Conservation (phyloP, 2,113 vertebrate species). For the Sisor rabdophorus region DNA sequence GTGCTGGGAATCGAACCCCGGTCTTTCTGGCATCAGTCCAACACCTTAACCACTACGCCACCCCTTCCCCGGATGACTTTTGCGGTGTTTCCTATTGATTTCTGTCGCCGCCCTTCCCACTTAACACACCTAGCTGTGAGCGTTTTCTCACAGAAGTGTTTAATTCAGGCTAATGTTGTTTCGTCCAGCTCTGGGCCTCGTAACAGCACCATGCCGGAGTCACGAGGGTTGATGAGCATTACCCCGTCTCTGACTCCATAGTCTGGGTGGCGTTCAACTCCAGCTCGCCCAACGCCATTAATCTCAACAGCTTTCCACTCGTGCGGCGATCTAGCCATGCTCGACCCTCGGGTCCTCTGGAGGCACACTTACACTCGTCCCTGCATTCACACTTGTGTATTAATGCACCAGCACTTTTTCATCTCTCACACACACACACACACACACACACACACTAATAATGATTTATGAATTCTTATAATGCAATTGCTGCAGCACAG, state of each 20-base stretch:
- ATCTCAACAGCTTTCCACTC: conserved; percentile 34
- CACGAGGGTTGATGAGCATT: neutral
- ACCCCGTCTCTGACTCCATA: conserved; percentile 7
- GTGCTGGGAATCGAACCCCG: no score
- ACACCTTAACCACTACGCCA: no score
- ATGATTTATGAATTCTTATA: conserved; percentile 41
- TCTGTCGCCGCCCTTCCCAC: no score
- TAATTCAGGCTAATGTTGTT: conserved; percentile 22
- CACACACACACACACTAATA: conserved; percentile 12
- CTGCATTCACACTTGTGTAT: neutral
- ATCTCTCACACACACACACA: no score
- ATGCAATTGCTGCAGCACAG: conserved; percentile 4
- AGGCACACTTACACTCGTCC: neutral
- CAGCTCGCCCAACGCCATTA: conserved; percentile 18
- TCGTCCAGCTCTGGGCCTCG: neutral
- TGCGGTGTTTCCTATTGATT: no score
- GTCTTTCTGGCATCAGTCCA: no score
- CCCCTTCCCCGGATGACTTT: no score
- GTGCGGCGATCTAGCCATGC: neutral
- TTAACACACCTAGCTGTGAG: no score
- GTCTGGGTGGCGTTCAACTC: conserved; percentile 21
- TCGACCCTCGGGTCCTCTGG: conserved; percentile 13
- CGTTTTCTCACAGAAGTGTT: no score
- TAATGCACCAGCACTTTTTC: no score
- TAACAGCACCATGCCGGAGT: conserved; percentile 9